These are phyloP conservation scores for Agriopis marginaria DNA, from an alignment of 2,888 invertebrate species.

Conservation along the genomic window DNA sequence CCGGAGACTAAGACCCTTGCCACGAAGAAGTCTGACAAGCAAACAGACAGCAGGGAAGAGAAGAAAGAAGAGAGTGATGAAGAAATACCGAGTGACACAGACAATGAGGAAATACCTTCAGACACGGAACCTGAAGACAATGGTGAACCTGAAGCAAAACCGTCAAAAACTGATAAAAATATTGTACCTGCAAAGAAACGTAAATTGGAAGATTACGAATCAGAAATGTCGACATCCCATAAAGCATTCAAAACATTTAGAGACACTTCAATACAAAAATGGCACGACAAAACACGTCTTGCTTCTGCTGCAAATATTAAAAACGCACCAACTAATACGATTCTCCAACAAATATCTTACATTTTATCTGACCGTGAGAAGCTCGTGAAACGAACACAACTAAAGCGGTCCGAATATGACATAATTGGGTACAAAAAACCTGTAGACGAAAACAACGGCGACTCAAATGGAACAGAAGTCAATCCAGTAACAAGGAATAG, in stretches of 20 bases:
- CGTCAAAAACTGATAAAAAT: slow-evolving; percentile 44
- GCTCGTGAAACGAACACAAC: slow-evolving; percentile 92
- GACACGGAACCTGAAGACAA: slow-evolving; percentile 84
- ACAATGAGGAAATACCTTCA: slow-evolving; percentile 89
- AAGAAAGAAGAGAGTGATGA: slow-evolving; percentile 71
- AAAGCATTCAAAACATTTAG: slow-evolving; percentile 89
- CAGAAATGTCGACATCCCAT: slow-evolving; percentile 85
- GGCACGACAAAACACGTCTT: slow-evolving; percentile 97
- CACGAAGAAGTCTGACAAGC: slow-evolving; percentile 56
- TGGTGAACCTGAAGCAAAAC: slow-evolving; percentile 51
- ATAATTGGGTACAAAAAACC: slow-evolving; percentile 87
- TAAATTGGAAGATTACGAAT: slow-evolving; percentile 87
- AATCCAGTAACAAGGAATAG: slow-evolving; percentile 60
- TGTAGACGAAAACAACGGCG: slow-evolving; percentile 51
- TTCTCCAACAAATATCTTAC: slow-evolving; percentile 94
- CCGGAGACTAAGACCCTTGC: slow-evolving; percentile 89
- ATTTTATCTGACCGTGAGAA: slow-evolving; percentile 92
- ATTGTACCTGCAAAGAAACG: slow-evolving; percentile 66
- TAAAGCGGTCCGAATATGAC: slow-evolving; percentile 91
- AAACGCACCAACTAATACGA: slow-evolving; percentile 87
- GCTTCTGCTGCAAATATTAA: slow-evolving; percentile 88
- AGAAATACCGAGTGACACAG: slow-evolving; percentile 83
- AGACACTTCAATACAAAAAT: slow-evolving; percentile 94
- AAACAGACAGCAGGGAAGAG: slow-evolving; percentile 35
- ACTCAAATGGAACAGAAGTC: slow-evolving; percentile 51